A percentile compares a stretch with the other conserved stretches of the same genome.
Evolutionary conservation across 2,113 vertebrate genomes (phyloP).

Genomic region (Apeltes quadracus): DNA sequence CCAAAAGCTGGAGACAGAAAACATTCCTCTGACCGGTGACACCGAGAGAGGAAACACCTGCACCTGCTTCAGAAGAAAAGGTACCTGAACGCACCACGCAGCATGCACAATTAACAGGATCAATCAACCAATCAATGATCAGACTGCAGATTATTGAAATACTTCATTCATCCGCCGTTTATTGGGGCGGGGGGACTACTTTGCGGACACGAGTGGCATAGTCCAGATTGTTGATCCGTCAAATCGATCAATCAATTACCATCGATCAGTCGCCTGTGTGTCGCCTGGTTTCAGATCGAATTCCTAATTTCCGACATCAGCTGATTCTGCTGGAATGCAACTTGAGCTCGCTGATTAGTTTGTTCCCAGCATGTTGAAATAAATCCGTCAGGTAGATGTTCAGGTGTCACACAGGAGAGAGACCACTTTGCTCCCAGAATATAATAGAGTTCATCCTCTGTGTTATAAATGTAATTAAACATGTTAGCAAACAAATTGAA

Average conservation of each 20-base stretch:
- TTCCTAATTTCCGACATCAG: conserved; percentile 1
- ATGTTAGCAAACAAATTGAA: not conserved
- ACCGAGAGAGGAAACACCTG: conserved; percentile 38
- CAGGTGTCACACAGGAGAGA: too few relatives aligned
- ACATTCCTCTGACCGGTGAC: conserved; percentile 49
- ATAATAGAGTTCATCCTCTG: too few relatives aligned
- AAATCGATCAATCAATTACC: not conserved
- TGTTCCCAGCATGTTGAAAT: too few relatives aligned
- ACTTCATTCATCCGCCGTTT: not conserved
- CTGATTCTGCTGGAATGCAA: conserved; percentile 25
- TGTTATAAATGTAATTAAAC: too few relatives aligned
- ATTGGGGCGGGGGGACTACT: not conserved
- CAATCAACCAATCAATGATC: not conserved
- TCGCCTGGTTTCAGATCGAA: not conserved
- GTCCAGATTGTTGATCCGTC: not conserved
- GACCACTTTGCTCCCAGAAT: too few relatives aligned
- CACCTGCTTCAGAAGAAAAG: conserved; percentile 33
- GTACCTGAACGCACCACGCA: conserved; percentile 31
- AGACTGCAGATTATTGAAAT: not conserved
- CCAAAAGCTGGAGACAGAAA: conserved; percentile 40
- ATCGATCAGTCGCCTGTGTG: not conserved
- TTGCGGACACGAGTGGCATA: not conserved
- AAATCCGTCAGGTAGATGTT: too few relatives aligned
- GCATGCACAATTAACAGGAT: not conserved
- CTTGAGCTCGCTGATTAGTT: not conserved